Base-by-base conservation (phyloP, 2,888 invertebrate genomes). In the Leucoma salicis region DNA sequence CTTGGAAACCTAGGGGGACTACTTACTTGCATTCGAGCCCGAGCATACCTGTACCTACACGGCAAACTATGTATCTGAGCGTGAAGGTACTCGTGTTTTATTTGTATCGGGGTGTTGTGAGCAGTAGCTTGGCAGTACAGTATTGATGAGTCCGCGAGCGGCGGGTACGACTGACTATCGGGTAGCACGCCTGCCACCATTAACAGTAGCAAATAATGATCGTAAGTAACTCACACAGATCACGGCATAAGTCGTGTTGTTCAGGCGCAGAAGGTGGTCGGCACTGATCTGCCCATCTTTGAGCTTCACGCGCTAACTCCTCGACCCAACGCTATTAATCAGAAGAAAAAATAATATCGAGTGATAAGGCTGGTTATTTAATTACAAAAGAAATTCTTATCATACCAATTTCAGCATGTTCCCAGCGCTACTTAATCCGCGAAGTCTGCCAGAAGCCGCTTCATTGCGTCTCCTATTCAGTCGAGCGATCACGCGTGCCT, bases 271-370 rank as follows among this genome's bases (percentile, higher is more conserved):
- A 45, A 0, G 83, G 82, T 1, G 75, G 75, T 0, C 66, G 59
- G 36, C 88, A 88, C 69, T 87, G 88, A 49, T 86, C 78, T 0
- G 87, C 88, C 87, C 87, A 88, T 3, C 74, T 69, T 51, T 88
- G 84, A 0, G 88, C 88, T 43, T 82, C 84, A 0, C 75, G 74
- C 0, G 84, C 77, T 25, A 88, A 36, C 46, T 87, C 88, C 21
- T 83, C 84, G 0, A 86, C 75, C 88, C 88, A 88, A 5, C 80
- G 78, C 88, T 88, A 13, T 21, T 8, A 21, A 21, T 5, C 6
- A 21, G 6, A n/a, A n/a, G n/a, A n/a, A 21, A 21, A 2, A 21
- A 21, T 21, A 21, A 21, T 4, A n/a, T n/a, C n/a, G n/a, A n/a
- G n/a, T n/a, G n/a, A 16, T 16, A 6, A 16, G 16, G 6, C 16